Evolutionary conservation across 2,797 vertebrate species (phyloP).

Genomic region (Ispidina lecontei): DNA sequence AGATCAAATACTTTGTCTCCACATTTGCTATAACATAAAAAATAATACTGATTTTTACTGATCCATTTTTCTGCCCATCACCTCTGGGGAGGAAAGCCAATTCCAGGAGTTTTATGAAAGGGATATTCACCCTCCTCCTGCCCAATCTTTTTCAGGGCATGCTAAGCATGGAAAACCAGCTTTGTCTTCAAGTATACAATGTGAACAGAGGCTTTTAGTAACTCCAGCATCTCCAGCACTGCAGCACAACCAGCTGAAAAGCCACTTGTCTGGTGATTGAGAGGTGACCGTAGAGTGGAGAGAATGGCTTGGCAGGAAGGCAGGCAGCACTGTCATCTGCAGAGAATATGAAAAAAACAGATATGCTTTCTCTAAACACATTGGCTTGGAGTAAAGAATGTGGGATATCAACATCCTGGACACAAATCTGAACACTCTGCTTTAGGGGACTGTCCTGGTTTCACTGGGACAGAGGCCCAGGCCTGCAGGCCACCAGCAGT

Average conservation of each 20-base stretch:
- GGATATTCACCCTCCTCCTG: not conserved
- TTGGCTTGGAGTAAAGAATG: not conserved
- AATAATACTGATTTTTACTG: not conserved
- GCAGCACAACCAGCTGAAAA: not conserved
- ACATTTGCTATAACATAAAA: not conserved
- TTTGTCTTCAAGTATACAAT: not conserved
- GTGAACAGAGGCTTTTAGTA: not conserved
- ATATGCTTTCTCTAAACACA: not conserved
- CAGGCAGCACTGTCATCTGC: not conserved
- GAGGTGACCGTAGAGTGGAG: not conserved
- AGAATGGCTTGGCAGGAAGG: not conserved
- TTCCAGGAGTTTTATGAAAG: not conserved
- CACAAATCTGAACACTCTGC: not conserved
- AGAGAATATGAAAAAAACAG: not conserved
- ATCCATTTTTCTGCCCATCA: not conserved
- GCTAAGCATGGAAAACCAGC: not conserved
- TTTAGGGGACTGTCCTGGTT: not conserved
- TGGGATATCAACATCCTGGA: not conserved
- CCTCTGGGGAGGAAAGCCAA: not conserved
- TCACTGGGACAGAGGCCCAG: not conserved
- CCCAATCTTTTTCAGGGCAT: not conserved
- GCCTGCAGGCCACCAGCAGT: not conserved
- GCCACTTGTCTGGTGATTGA: accelerated
- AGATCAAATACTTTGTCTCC: conserved; percentile 68
- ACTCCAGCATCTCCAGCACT: not conserved